A percentile compares a stretch with the other conserved stretches of the same genome.
Evolutionary conservation across 2,113 vertebrate species (phyloP).

Genomic region (Leucosticte australis): DNA sequence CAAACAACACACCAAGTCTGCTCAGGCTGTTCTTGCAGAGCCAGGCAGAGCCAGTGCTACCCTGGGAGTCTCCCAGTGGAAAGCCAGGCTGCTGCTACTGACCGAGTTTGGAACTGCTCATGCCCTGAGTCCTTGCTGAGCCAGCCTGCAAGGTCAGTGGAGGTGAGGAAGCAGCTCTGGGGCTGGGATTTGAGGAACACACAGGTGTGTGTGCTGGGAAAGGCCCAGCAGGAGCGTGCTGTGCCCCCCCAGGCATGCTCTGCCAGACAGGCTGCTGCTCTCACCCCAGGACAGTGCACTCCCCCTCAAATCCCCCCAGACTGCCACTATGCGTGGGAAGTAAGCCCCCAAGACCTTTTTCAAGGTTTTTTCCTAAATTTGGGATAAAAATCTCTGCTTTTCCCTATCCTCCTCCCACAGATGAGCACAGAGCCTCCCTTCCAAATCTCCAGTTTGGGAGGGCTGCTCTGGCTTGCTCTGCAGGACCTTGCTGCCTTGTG

Average conservation of each 20-base stretch:
- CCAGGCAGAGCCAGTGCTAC: neutral
- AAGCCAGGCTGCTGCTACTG: neutral
- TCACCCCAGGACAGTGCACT: neutral
- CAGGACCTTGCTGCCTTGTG: neutral
- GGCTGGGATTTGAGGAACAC: neutral
- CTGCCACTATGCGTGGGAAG: accelerated
- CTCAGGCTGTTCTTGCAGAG: neutral
- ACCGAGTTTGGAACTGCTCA: neutral
- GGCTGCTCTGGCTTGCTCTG: neutral
- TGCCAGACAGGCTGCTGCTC: neutral
- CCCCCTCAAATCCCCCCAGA: neutral
- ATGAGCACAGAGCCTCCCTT: neutral
- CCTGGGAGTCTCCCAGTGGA: neutral
- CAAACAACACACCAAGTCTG: accelerated
- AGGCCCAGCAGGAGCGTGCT: accelerated
- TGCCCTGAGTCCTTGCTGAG: neutral
- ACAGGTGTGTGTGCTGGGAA: neutral
- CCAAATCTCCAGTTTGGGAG: neutral
- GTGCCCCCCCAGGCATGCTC: accelerated
- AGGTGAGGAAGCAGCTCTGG: neutral
- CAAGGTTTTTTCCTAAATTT: neutral
- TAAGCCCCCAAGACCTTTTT: neutral
- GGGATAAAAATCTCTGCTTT: neutral
- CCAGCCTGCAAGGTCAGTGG: neutral
- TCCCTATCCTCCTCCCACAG: neutral